Percentiles rank a stretch among this genome's conserved stretches.
Evolutionary conservation across 2,113 vertebrate species (phyloP).

Genomic region (Catagonus wagneri): DNA sequence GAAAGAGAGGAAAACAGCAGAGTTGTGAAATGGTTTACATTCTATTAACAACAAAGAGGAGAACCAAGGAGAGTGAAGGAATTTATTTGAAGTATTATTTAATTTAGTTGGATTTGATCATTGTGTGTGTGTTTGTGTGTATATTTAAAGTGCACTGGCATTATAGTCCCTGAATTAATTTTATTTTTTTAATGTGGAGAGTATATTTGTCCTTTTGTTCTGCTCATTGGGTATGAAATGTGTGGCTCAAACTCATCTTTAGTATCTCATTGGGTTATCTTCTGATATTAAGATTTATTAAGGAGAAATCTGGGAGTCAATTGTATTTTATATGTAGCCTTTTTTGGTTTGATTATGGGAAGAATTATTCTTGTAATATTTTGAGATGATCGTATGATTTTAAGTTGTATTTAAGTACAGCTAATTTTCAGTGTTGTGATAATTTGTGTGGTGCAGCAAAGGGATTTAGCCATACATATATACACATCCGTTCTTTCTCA

Average conservation of each 20-base stretch:
- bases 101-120: background rate
- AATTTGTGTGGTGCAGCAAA: too few species aligned
- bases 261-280: background rate
- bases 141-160: background rate
- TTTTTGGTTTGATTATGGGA: background rate
- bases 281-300: background rate
- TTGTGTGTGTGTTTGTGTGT: background rate
- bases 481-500: too few species aligned
- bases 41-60: background rate
- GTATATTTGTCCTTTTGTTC: background rate
- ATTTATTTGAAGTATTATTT: background rate
- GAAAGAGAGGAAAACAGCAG: rapidly evolving
- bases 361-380: background rate
- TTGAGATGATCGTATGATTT: too few species aligned
- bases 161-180: background rate
- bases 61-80: too few species aligned
- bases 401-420: too few species aligned
- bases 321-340: background rate
- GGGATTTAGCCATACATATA: too few species aligned
- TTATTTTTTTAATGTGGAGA: background rate
- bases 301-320: background rate
- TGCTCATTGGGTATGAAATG: background rate
- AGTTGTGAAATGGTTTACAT: background rate
- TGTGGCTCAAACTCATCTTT: background rate
- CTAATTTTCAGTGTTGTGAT: too few species aligned